Evolutionary conservation across 2,888 invertebrate genomes (phyloP), one percentile per base, ranked within the genome.

Genomic region (Schizotus pectinicornis): DNA sequence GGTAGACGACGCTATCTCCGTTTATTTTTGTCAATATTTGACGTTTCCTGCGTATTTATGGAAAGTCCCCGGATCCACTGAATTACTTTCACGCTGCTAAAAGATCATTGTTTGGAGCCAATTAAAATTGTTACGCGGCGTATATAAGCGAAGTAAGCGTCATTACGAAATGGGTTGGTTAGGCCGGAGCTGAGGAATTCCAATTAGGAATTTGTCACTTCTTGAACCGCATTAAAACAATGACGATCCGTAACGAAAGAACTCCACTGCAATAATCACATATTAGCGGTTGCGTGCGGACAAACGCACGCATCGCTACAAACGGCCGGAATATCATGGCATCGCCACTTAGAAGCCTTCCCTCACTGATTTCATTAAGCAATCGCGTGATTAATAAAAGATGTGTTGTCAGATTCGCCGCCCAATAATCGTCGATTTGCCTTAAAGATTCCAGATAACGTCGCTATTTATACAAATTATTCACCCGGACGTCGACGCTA

Each of bases 181-280:
- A 71, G 69, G 70, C 64, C 73, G 69, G 71, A 68, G 71, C 74
- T 76, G 72, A 74, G 77, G 78, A 78, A 79, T 79, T 78, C 73
- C 77, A 78, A 79, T 79, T 78, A 78, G 77, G 75, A 74, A 78
- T 78, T 79, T 77, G 77, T 78, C 78, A 79, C 77, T 78, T 74
- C 76, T 77, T 74, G 74, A 74, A 73, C 74, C 71, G 69, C 73
- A 73, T 72, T 72, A 72, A 74, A 74, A 72, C 68, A 67, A 71
- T 67, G 65, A 65, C 61, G 63, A 64, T 68, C 61, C 60, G 58
- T 61, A 53, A 64, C 50, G 61, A 68, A 67, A 68, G 59, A 64
- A 66, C 63, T 64, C 57, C 41, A 48, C 56, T 59, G 52, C 61
- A 63, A 62, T 65, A 67, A 65, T 66, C 62, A 61, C 62, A 65